Evolutionary conservation across 2,888 invertebrate genomes (phyloP), one percentile per base, ranked within the genome.

Genomic region (Cantharis nigra): DNA sequence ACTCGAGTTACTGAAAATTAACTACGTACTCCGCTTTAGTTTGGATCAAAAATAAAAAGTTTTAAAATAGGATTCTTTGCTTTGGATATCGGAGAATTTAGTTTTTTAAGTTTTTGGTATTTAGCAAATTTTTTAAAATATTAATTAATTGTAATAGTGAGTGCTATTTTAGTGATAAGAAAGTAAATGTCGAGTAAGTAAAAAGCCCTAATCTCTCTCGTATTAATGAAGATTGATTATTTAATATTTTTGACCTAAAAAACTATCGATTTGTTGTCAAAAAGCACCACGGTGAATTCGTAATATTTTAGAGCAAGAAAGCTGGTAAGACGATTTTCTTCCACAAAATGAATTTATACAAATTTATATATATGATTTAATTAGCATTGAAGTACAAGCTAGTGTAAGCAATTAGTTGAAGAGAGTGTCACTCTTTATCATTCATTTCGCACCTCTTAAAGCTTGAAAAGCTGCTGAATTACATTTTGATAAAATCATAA

Each of bases 401-500:
- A 62, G 49, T 33, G 10, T 16, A 20, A 63, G 28, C 14, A 69
- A 71, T 72, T 73, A 73, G 67, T 20, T 26, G 67, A 26, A 72
- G 64, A 63, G 64, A 63, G 63, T 73, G 72, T 69, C 69, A 70
- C 69, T 69, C 74, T 74, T 70, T 70, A 70, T 74, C 70, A 70
- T 28, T 63, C 74, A 74, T 16, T 74, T 73, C 72, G 20, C 67
- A 69, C 67, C 72, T 69, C 30, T 33, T 49, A 30, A 73, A 62
- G 62, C 49, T 74, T 63, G 18, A 67, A 69, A 72, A 69, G 76
- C 72, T 64, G 18, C 20, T 26, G 72, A 75, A 69, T 75, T 72
- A 72, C 71, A 75, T 78, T 75, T 78, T 78, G 75, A 75, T 75
- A 78, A 78, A 78, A 78, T 78, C 71, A 73, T 78, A 76, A 78